A percentile compares a stretch with the other conserved stretches of the same genome.
phyloP scores from a whole-genome alignment of 2,888 invertebrate species.

The Ennomos erosarius region DNA sequence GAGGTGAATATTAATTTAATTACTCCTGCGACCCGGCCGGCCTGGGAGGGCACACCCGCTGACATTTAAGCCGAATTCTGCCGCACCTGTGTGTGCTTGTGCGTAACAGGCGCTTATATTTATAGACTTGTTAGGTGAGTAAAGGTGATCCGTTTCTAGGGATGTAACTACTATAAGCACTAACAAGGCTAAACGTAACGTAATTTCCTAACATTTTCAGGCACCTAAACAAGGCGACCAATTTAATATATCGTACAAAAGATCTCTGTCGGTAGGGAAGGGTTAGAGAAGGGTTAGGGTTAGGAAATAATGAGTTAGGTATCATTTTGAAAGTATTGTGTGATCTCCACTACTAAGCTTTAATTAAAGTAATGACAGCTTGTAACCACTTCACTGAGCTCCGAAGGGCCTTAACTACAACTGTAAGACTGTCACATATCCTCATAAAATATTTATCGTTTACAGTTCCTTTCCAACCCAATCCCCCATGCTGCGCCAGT shows the following conservation, averaged over 20 bases:
- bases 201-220: too few species aligned
- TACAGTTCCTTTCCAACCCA: constrained; percentile 13
- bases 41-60: constrained; percentile 12
- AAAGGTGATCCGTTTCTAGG: constrained; percentile 4
- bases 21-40: constrained; percentile 4
- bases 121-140: background rate
- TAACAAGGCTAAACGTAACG: too few species aligned
- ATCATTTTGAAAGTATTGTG: too few species aligned
- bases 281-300: too few species aligned
- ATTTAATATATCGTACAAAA: too few species aligned
- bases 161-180: background rate
- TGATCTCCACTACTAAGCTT: background rate
- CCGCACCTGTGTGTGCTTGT: constrained; percentile 10
- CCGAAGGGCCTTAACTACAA: constrained; percentile 5
- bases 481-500: constrained; percentile 18
- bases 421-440: background rate
- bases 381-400: constrained; percentile 10
- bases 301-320: too few species aligned
- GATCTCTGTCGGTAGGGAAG: too few species aligned
- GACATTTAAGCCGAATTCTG: constrained; percentile 15
- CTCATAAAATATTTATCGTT: constrained; percentile 14
- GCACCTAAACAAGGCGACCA: too few species aligned
- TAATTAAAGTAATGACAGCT: constrained; percentile 5
- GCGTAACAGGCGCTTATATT: constrained; percentile 10
- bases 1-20: constrained; percentile 22